Base-by-base conservation (phyloP, 2,797 vertebrate genomes). In the Argentina silus region DNA sequence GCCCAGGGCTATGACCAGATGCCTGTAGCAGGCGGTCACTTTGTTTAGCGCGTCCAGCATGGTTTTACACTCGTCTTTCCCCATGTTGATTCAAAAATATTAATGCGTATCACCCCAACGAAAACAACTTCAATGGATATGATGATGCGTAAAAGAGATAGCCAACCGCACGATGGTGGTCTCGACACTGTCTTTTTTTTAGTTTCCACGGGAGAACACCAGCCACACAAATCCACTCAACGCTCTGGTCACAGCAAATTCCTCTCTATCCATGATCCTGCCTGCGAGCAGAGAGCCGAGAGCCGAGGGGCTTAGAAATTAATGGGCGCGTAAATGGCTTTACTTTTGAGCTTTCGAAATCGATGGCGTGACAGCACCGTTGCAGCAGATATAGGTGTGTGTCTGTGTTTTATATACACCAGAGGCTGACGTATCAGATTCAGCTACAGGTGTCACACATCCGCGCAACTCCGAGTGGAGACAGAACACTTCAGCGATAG, bases 11-110 rank as follows among this genome's bases (percentile, higher is more conserved):
- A 97, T 93, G 77, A 98, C 97, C 91, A 99, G 75, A 84, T 97
- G 97, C 77, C 97, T 93, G 89, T 98, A 97, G 87, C 97, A 98
- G 50, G 97, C 98, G 4, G 96, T 96, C 77, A 97, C 96, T 90
- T 94, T 96, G 91, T 95, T 98, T 78, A 99, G 90, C 53, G 96
- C 97, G 75, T 98, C 96, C 91, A 99, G 91, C 92, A 98, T 94
- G 70, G 95, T 97, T 81, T 97, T 97, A 89, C 97, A 97, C 83
- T 99, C 97, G 43, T 98, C 97, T 79, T 95, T 95, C 73, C 95
- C 95, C 98, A 98, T 98, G 60, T 36, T 47, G 74, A 65, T 0
- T 66, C 17, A 0, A n/a, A 42, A n/a, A 48, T 12, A n/a, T 6
- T 7, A 45, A 60, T 67, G n/a, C 57, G 21, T 45, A 57, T 69